Base-by-base conservation (phyloP, 2,888 invertebrate species). In the Sarcophaga caerulescens region DNA sequence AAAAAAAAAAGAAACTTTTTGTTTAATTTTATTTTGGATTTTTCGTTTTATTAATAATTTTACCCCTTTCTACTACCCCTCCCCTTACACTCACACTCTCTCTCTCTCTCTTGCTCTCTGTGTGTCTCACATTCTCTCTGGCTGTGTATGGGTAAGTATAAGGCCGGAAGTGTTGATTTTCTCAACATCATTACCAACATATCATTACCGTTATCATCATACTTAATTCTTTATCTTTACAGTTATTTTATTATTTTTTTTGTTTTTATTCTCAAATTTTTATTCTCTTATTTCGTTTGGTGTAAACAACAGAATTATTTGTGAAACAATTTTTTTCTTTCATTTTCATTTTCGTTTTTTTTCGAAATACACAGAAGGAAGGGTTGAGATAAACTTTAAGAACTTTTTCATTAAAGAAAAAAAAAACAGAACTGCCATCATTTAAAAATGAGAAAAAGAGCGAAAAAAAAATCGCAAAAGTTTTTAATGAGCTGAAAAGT, bases 111-210 rank as follows among this genome's bases (percentile, higher is more conserved):
- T 35, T 1, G 1, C 35, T 35, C 1, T 8, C 35, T 8, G 1
- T 35, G 35, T 35, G 35, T 8, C 35, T 35, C 1, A 1, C 35
- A 35, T 8, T 52, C 52, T 14, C 4, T 52, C 17, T 52, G 52
- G 4, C 17, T 52, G 17, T 52, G 52, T 52, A 17, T 52, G 52
- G 17, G 17, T 52, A 52, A 17, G 52, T 1, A 17, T 14, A 52
- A 74, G 84, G 86, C 86, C 86, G 86, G 86, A 86, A 86, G 86
- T 86, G 86, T 86, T 86, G 86, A 86, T 84, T 52, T 52, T 86
- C 81, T 84, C 84, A 86, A 81, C 86, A 86, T 86, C 86, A 84
- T 86, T 86, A 86, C 86, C 86, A 86, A 86, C 86, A 86, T 86
- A 86, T 86, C 86, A 84, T 81, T 77, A 69, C 84, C 60, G 62